These are phyloP conservation scores for Drosophila athabasca DNA, from an alignment of 1,140 invertebrate species.

Conservation along the genomic window DNA sequence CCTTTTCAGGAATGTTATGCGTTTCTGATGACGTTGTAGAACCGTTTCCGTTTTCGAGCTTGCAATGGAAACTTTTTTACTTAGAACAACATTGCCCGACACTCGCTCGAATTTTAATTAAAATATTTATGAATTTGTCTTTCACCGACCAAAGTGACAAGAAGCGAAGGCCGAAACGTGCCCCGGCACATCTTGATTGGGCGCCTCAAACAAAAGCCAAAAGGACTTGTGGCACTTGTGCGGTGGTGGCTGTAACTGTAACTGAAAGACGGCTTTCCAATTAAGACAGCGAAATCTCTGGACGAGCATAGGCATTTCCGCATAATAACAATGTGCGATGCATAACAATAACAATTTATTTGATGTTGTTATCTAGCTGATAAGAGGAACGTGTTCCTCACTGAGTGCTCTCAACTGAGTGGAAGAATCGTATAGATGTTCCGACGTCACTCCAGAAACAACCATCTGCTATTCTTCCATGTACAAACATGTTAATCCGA, in stretches of 20 bases:
- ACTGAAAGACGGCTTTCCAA: conserved; percentile 53
- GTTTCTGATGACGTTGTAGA: conserved; percentile 71
- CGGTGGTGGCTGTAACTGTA: conserved; percentile 51
- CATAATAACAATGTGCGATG: conserved; percentile 41
- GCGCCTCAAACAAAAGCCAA: conserved; percentile 21
- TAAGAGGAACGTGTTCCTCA: conserved; percentile 2
- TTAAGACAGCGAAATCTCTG: conserved; percentile 43
- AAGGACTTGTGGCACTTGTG: conserved; percentile 20
- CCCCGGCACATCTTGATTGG: conserved; percentile 53
- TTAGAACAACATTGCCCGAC: conserved; percentile 64
- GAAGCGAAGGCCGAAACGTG: conserved; percentile 29
- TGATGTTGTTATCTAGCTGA: not conserved
- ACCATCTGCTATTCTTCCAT: not conserved
- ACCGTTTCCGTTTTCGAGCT: conserved; percentile 52
- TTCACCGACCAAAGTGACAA: conserved; percentile 18
- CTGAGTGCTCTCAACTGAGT: not conserved
- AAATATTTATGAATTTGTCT: conserved; percentile 77
- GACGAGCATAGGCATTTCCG: conserved; percentile 9
- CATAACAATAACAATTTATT: conserved; percentile 24
- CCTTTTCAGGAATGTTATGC: conserved; percentile 60
- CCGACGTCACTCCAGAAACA: conserved; percentile 30
- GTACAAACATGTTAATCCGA: conserved; percentile 6
- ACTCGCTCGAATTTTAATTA: conserved; percentile 72
- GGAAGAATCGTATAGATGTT: conserved; percentile 9
- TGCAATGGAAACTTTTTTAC: conserved; percentile 65